phyloP scores from a whole-genome alignment of 2,113 vertebrate species.

The Meleagris gallopavo region DNA sequence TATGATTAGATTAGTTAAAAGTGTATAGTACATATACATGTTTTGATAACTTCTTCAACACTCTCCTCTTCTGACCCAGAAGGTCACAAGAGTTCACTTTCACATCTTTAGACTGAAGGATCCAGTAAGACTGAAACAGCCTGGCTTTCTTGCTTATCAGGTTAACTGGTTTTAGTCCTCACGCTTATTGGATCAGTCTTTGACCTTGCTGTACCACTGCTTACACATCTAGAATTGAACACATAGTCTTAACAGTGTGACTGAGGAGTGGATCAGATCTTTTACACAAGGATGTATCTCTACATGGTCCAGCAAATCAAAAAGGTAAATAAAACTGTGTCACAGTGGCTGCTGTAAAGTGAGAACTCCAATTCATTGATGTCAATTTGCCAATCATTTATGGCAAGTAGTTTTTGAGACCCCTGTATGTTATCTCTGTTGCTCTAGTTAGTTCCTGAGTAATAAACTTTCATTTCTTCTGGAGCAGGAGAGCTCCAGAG shows the following conservation, averaged over 20 bases:
- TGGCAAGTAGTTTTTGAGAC: neutral
- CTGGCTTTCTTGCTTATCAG: constrained; percentile 49
- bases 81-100: constrained; percentile 3
- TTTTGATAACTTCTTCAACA: neutral
- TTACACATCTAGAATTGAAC: constrained; percentile 24
- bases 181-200: constrained; percentile 46
- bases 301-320: neutral
- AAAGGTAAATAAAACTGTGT: neutral
- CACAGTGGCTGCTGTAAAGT: neutral
- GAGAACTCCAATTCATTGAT: neutral
- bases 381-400: neutral
- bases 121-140: constrained; percentile 5
- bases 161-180: constrained; percentile 53
- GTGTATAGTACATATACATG: neutral
- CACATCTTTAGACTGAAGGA: neutral
- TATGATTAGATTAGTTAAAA: neutral
- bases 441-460: neutral
- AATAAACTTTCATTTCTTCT: neutral
- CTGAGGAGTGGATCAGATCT: neutral
- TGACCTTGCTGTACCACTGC: constrained; percentile 22
- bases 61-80: neutral
- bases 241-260: neutral
- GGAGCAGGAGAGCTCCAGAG: neutral
- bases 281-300: neutral
- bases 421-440: neutral